These are phyloP conservation scores for Odiellus spinosus DNA, from an alignment of 2,888 invertebrate genomes.

Conservation along the genomic window DNA sequence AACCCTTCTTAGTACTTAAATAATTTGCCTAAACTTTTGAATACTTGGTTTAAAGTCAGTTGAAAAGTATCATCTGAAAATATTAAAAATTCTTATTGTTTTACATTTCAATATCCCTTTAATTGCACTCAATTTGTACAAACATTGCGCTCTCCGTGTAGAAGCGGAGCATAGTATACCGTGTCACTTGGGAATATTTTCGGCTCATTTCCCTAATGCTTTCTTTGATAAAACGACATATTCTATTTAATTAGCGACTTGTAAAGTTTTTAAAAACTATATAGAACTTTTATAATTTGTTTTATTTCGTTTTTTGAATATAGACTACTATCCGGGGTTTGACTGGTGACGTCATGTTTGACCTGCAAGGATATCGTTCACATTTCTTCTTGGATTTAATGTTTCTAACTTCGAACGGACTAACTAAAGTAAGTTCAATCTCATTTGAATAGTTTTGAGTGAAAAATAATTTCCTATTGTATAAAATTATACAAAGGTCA, in stretches of 20 bases:
- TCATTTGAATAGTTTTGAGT: background rate
- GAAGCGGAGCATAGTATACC: background rate
- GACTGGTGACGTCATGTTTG: slow-evolving; percentile 82
- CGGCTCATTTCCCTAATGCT: background rate
- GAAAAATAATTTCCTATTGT: background rate
- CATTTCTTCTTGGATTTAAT: slow-evolving; percentile 83
- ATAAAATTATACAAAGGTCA: background rate
- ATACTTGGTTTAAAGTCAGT: too few species aligned
- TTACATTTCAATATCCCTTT: background rate
- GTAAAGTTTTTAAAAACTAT: too few species aligned
- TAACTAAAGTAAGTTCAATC: slow-evolving; percentile 17
- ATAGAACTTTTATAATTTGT: too few species aligned
- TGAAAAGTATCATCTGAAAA: too few species aligned
- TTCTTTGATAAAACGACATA: too few species aligned
- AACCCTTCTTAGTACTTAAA: too few species aligned
- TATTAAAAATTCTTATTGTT: background rate
- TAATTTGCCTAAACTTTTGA: too few species aligned
- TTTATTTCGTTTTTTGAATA: slow-evolving; percentile 1
- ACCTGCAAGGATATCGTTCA: slow-evolving; percentile 70
- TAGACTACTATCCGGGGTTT: slow-evolving; percentile 84
- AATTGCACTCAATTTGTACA: too few species aligned
- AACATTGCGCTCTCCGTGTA: background rate
- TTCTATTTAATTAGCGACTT: slow-evolving; percentile 3
- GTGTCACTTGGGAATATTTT: background rate
- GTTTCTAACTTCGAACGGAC: slow-evolving; percentile 64